Conservation (phyloP, 1,140 invertebrate genomes). For the Macrobrachium nipponense region DNA sequence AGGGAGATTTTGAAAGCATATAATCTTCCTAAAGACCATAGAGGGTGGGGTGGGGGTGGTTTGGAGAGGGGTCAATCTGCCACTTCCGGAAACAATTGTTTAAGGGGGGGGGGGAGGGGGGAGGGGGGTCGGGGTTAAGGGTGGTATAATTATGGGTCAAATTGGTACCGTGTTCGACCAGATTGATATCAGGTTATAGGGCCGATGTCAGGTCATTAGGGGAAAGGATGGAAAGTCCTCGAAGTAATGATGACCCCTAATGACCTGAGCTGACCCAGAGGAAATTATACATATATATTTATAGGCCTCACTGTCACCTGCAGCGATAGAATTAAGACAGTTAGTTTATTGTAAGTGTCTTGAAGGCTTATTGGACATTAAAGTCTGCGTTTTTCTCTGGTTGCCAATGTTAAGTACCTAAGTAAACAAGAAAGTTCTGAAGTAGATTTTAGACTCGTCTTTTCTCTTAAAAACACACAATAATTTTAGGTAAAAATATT, state of each 20-base stretch:
- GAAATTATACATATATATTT: not conserved
- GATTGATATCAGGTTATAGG: slow-evolving; percentile 18
- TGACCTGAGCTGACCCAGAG: not conserved
- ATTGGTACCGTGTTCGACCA: not conserved
- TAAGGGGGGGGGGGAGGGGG: no score
- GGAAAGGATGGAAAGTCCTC: not conserved
- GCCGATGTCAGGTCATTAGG: slow-evolving; percentile 25
- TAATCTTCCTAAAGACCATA: no score
- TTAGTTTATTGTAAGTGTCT: not conserved
- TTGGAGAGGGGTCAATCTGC: no score
- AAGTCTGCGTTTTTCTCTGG: not conserved
- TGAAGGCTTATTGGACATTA: not conserved
- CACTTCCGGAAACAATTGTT: no score
- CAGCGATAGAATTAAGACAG: not conserved
- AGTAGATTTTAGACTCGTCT: no score
- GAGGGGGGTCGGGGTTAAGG: no score
- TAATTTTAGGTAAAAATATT: no score
- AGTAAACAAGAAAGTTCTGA: no score
- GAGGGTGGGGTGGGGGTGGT: no score
- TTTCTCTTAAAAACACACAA: no score
- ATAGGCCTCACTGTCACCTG: not conserved
- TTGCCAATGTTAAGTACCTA: not conserved
- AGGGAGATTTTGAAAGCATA: no score
- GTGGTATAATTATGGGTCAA: not conserved
- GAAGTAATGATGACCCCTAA: not conserved